Percentiles rank a stretch among this genome's conserved stretches.
Conservation (phyloP, 37 sponge, comb jelly and placozoan genomes). For the Axinella damicornis region DNA sequence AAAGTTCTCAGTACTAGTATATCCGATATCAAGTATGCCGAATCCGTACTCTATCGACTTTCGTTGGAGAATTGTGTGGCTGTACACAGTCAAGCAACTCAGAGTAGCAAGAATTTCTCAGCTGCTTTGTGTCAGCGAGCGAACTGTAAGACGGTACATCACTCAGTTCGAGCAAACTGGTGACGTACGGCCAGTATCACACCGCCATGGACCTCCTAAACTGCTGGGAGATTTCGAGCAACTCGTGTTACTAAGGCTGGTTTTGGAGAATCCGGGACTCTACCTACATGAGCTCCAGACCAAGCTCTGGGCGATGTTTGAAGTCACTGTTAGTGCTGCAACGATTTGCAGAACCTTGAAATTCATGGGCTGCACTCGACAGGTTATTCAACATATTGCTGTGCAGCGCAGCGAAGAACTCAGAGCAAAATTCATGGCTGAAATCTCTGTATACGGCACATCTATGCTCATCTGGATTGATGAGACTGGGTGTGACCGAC, state of each 20-base stretch:
- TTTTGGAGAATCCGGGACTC: slow-evolving; percentile 13
- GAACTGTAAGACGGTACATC: slow-evolving; percentile 17
- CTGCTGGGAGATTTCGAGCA: slow-evolving; percentile 26
- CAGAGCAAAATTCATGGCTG: slow-evolving; percentile 39
- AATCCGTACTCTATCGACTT: slow-evolving; percentile 10
- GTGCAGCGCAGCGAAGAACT: slow-evolving; percentile 19
- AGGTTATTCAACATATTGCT: slow-evolving; percentile 22
- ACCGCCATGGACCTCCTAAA: slow-evolving; percentile 25
- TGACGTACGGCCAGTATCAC: background rate
- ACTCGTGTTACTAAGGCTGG: slow-evolving; percentile 24
- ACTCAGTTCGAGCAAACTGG: slow-evolving; percentile 21
- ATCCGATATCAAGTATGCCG: too few species aligned
- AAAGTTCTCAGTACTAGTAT: too few species aligned
- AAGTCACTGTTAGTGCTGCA: background rate
- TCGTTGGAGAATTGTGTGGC: slow-evolving; percentile 41
- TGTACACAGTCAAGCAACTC: slow-evolving; percentile 6
- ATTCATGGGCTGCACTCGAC: slow-evolving; percentile 39
- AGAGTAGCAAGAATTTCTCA: background rate
- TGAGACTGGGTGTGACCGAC: slow-evolving; percentile 44
- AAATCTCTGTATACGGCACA: slow-evolving; percentile 32
- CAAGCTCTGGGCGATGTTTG: background rate
- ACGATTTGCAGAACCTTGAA: slow-evolving; percentile 31
- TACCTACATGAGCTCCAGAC: slow-evolving; percentile 22
- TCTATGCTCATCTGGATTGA: slow-evolving; percentile 35
- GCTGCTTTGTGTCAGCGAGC: background rate